phyloP scores from a whole-genome alignment of 2,888 invertebrate species.

The Drymonia ruficornis region DNA sequence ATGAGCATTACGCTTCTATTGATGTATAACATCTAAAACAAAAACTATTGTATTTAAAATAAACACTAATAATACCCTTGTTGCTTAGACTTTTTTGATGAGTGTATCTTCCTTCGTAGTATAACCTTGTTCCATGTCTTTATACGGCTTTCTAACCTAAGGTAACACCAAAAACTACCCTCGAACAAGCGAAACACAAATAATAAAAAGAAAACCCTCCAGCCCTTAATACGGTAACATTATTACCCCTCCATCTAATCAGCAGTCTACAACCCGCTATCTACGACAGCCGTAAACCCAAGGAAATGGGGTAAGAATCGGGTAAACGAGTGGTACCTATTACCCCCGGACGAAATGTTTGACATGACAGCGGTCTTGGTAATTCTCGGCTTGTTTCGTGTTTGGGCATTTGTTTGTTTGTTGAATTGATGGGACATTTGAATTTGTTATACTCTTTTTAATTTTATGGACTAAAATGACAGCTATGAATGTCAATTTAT shows the following conservation, averaged over 20 bases:
- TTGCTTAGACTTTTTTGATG: too few species aligned
- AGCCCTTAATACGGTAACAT: conserved; percentile 53
- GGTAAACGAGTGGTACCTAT: conserved; percentile 15
- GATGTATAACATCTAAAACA: too few species aligned
- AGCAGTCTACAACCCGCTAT: conserved; percentile 42
- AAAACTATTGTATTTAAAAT: too few species aligned
- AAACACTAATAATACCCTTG: too few species aligned
- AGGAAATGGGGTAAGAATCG: conserved; percentile 4
- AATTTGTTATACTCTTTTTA: background rate
- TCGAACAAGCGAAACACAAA: conserved; percentile 8
- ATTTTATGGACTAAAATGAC: too few species aligned
- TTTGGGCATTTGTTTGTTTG: conserved; percentile 1
- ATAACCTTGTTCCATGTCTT: too few species aligned
- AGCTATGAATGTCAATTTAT: too few species aligned
- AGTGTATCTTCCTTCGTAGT: too few species aligned
- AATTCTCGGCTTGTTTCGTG: conserved; percentile 2
- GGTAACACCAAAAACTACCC: background rate
- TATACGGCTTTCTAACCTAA: too few species aligned
- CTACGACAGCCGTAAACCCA: conserved; percentile 6
- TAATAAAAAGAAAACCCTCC: conserved; percentile 35
- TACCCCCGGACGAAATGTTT: conserved; percentile 23
- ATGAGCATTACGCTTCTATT: too few species aligned
- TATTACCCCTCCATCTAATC: conserved; percentile 66
- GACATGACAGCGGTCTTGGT: conserved; percentile 18
- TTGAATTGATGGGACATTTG: background rate